Evolutionary conservation across 2,888 invertebrate genomes (phyloP).

Genomic region (Tortricodes alternella): DNA sequence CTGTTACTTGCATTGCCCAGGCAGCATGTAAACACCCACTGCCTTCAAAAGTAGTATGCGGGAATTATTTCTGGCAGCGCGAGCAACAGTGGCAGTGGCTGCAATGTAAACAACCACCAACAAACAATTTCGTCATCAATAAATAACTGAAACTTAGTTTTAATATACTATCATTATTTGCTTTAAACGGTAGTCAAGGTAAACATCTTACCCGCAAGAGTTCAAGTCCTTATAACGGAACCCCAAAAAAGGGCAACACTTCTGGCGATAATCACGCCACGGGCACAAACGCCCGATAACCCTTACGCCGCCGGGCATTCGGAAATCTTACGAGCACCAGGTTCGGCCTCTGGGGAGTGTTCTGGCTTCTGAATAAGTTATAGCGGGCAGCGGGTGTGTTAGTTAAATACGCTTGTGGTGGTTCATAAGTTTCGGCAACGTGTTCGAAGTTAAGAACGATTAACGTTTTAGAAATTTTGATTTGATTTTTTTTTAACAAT

Average conservation of each 20-base stretch:
- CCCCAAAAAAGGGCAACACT: conserved; percentile 29
- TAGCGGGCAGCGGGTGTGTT: conserved; percentile 23
- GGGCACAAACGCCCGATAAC: conserved; percentile 37
- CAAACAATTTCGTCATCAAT: neutral
- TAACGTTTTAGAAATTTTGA: too few species aligned
- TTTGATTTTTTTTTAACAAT: too few species aligned
- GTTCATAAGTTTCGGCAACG: neutral
- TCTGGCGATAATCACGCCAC: conserved; percentile 31
- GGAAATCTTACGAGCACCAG: conserved; percentile 49
- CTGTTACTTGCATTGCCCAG: too few species aligned
- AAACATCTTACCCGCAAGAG: conserved; percentile 12
- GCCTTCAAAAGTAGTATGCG: too few species aligned
- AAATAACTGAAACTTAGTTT: neutral
- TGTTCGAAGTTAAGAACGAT: neutral
- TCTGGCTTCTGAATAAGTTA: conserved; percentile 36
- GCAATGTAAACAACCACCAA: too few species aligned
- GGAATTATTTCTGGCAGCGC: too few species aligned
- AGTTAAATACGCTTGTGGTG: conserved; percentile 15
- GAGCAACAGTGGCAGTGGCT: too few species aligned
- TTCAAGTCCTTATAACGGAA: conserved; percentile 20
- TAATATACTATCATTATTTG: neutral
- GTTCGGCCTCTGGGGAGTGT: conserved; percentile 38
- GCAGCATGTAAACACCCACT: too few species aligned
- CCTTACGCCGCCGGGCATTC: conserved; percentile 44
- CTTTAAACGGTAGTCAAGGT: neutral